A percentile compares a stretch with the other conserved stretches of the same genome.
Evolutionary conservation across 2,113 vertebrate genomes (phyloP).

Genomic region (Xiphophorus couchianus): DNA sequence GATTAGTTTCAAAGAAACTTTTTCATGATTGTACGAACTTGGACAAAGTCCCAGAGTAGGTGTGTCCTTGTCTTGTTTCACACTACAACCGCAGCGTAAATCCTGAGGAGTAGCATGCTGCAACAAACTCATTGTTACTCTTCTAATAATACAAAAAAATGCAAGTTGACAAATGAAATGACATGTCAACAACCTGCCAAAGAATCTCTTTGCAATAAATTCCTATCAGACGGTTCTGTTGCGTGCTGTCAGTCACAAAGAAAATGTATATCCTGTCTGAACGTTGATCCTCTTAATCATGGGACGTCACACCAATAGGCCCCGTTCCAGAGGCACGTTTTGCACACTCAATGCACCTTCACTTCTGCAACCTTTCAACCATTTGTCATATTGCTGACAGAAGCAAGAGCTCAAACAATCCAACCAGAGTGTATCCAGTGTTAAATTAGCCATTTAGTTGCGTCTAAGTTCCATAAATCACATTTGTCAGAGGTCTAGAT

Average conservation of each 20-base stretch:
- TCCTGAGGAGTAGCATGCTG: conserved; percentile 38
- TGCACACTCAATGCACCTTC: conserved; percentile 50
- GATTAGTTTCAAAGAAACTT: conserved; percentile 53
- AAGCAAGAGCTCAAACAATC: conserved; percentile 25
- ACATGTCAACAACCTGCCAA: not conserved
- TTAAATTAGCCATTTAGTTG: conserved; percentile 43
- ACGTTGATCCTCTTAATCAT: conserved; percentile 37
- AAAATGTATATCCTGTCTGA: conserved; percentile 48
- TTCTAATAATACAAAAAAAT: not conserved
- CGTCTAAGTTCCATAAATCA: conserved; percentile 21
- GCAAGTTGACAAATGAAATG: not conserved
- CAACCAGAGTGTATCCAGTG: not conserved
- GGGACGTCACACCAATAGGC: conserved; percentile 27
- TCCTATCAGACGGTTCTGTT: conserved; percentile 36
- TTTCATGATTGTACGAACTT: conserved; percentile 32
- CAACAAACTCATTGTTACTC: conserved; percentile 11
- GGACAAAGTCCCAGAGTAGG: conserved; percentile 4
- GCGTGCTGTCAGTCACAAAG: conserved; percentile 62
- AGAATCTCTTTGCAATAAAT: not conserved
- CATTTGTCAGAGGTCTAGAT: conserved; percentile 20
- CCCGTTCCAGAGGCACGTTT: conserved; percentile 51
- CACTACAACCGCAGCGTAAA: conserved; percentile 45
- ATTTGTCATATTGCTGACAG: conserved; percentile 35
- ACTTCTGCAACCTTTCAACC: conserved; percentile 19
- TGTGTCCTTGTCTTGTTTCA: conserved; percentile 15